A percentile compares a stretch with the other conserved stretches of the same genome.
Conservation (phyloP, 2,888 invertebrate species). For the Adelognathus sp. region DNA sequence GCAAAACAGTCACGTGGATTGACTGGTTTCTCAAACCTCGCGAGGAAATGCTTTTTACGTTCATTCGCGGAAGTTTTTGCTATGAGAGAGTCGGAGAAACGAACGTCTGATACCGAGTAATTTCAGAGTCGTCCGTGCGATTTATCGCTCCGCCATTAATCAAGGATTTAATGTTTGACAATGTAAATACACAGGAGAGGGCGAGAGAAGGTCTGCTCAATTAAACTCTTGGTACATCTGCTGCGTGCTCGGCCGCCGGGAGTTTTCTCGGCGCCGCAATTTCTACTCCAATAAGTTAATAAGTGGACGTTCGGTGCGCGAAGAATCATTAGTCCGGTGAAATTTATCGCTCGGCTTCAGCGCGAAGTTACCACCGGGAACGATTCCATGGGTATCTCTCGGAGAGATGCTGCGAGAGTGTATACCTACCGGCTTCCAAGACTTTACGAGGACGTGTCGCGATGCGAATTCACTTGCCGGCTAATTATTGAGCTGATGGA, state of each 20-base stretch:
- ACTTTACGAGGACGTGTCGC: conserved; percentile 11
- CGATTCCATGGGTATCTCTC: conserved; percentile 8
- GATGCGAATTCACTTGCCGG: neutral
- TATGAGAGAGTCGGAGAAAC: conserved; percentile 32
- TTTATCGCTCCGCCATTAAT: conserved; percentile 63
- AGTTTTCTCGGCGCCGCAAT: conserved; percentile 40
- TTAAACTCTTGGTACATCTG: conserved; percentile 59
- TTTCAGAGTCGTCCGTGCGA: conserved; percentile 37
- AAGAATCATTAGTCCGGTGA: conserved; percentile 46
- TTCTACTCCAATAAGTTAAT: conserved; percentile 58
- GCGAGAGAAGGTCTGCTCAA: conserved; percentile 54
- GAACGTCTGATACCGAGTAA: conserved; percentile 17
- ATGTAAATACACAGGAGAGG: conserved; percentile 61
- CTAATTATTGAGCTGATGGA: neutral
- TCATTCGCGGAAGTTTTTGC: neutral
- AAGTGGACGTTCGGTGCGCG: conserved; percentile 52
- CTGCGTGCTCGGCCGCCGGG: conserved; percentile 45
- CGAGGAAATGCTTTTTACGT: too few species aligned
- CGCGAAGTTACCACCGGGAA: conserved; percentile 20
- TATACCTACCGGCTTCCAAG: conserved; percentile 20
- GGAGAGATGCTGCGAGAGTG: too few species aligned
- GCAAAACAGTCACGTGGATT: neutral
- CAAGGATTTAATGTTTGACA: conserved; percentile 65
- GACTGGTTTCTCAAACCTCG: too few species aligned
- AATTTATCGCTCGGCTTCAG: conserved; percentile 49